A percentile compares a stretch with the other conserved stretches of the same genome.
Conservation (phyloP, 2,797 vertebrate species). For the Nothura maculosa region DNA sequence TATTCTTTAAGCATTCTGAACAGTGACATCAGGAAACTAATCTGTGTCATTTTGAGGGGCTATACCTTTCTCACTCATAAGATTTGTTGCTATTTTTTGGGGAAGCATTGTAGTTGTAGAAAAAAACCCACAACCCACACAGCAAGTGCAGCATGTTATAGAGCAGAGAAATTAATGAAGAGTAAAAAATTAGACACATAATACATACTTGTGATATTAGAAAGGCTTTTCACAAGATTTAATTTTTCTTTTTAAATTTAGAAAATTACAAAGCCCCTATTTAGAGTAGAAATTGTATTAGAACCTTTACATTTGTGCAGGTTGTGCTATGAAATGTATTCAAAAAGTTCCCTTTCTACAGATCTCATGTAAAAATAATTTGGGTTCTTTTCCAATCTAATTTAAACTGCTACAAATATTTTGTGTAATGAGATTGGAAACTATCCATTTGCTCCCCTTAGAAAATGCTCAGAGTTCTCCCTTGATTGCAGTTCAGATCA, state of each 20-base stretch:
- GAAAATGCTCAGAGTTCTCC: slow-evolving; percentile 53
- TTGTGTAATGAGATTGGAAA: slow-evolving; percentile 55
- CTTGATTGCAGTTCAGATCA: slow-evolving; percentile 55
- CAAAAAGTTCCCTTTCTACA: background rate
- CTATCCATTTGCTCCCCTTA: slow-evolving; percentile 53
- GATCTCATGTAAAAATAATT: slow-evolving; percentile 43
- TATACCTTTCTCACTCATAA: background rate
- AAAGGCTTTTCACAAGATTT: background rate
- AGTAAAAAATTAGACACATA: background rate
- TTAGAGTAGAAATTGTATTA: background rate
- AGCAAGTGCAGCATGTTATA: background rate
- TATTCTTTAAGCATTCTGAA: background rate
- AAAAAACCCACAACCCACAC: background rate
- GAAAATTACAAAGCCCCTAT: background rate
- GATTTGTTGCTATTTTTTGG: background rate
- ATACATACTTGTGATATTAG: background rate
- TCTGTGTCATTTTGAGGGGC: background rate
- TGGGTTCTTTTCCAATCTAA: slow-evolving; percentile 48
- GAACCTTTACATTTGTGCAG: background rate
- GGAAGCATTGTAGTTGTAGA: background rate
- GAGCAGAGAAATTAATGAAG: background rate
- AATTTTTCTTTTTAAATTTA: background rate
- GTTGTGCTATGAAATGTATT: background rate
- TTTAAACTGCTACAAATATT: slow-evolving; percentile 61
- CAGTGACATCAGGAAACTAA: background rate